A percentile compares a stretch with the other conserved stretches of the same genome.
phyloP scores from a whole-genome alignment of 2,888 invertebrate species.

The Lasioglossum morio region DNA sequence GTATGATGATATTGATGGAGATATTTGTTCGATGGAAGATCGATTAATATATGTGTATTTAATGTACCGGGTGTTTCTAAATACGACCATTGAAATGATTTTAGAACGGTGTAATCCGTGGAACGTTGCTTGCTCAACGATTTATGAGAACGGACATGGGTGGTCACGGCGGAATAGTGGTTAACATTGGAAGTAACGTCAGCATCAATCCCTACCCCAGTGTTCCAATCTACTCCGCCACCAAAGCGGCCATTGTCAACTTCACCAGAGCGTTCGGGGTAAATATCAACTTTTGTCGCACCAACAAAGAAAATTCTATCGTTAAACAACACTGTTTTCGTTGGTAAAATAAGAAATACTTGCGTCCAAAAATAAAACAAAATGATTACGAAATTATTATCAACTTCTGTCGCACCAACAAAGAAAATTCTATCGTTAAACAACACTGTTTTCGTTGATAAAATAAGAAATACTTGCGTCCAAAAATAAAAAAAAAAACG shows the following conservation, averaged over 20 bases:
- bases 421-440: background rate
- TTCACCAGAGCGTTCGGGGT: slow-evolving; percentile 91
- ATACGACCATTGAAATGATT: slow-evolving; percentile 60
- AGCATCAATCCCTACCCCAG: slow-evolving; percentile 89
- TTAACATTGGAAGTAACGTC: slow-evolving; percentile 91
- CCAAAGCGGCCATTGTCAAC: slow-evolving; percentile 91
- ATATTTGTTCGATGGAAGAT: too few relatives aligned
- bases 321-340: too few relatives aligned
- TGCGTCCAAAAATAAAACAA: too few relatives aligned
- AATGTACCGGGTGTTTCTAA: background rate
- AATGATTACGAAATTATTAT: too few relatives aligned
- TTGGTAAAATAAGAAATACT: too few relatives aligned
- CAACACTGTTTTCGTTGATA: too few relatives aligned
- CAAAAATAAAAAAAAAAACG: too few relatives aligned
- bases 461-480: too few relatives aligned
- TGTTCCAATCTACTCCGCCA: slow-evolving; percentile 91
- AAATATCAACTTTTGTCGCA: slow-evolving; percentile 20
- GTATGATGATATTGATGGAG: too few relatives aligned
- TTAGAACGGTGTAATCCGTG: slow-evolving; percentile 92
- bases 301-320: background rate
- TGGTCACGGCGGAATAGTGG: slow-evolving; percentile 90
- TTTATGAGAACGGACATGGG: slow-evolving; percentile 92
- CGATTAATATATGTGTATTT: background rate
- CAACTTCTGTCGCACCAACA: too few relatives aligned
- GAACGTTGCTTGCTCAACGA: slow-evolving; percentile 90